Percentiles rank a stretch among this genome's conserved stretches.
Evolutionary conservation across 2,888 invertebrate genomes (phyloP).

Genomic region (Drosophila kuntzei): DNA sequence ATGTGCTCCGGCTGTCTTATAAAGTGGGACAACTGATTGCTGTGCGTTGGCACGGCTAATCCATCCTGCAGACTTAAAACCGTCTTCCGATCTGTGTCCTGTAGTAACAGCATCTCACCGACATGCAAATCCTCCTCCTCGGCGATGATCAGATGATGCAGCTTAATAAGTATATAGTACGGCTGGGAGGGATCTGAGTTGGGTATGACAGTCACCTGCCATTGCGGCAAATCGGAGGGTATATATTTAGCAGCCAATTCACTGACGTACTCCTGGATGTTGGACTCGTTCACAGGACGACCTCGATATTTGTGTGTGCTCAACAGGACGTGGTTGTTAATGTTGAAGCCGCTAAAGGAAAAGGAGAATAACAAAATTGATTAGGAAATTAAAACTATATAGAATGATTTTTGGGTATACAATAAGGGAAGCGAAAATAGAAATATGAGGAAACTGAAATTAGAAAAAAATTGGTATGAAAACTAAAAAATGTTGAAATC

Average conservation of each 20-base stretch:
- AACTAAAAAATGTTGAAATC: no score
- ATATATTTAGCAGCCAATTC: conserved; percentile 92
- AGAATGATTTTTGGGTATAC: no score
- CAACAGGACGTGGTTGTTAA: conserved; percentile 90
- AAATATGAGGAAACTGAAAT: background rate
- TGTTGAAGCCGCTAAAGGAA: conserved; percentile 82
- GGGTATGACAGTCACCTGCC: conserved; percentile 92
- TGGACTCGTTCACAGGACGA: conserved; percentile 89
- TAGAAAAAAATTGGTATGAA: no score
- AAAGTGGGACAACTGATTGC: conserved; percentile 86
- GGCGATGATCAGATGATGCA: conserved; percentile 91
- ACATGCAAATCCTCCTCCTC: conserved; percentile 90
- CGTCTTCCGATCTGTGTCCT: conserved; percentile 68
- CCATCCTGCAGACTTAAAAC: conserved; percentile 62
- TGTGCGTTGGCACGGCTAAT: conserved; percentile 19
- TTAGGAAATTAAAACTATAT: no score
- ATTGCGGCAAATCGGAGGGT: conserved; percentile 90
- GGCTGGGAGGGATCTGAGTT: conserved; percentile 67
- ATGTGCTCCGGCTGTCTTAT: conserved; percentile 88
- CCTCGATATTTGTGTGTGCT: conserved; percentile 89
- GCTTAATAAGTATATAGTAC: conserved; percentile 90
- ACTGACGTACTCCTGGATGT: conserved; percentile 92
- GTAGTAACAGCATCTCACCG: conserved; percentile 90
- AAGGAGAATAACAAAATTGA: no score
- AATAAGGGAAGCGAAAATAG: no score